A percentile compares a stretch with the other conserved stretches of the same genome.
phyloP scores from a whole-genome alignment of 2,888 invertebrate genomes.

The Oscheius sp. region DNA sequence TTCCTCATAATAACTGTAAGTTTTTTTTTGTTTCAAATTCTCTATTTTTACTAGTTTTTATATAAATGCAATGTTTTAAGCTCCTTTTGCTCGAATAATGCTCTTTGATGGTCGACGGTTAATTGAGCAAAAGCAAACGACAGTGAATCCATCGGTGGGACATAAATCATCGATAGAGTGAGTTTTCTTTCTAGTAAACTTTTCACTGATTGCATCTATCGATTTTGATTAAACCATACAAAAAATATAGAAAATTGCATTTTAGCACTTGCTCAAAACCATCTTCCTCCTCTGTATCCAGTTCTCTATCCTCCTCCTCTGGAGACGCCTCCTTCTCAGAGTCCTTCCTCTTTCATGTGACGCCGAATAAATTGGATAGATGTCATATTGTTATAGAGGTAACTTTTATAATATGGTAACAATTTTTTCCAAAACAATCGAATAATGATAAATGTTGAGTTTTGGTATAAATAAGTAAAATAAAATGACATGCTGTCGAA shows the following conservation, averaged over 20 bases:
- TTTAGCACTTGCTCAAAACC: conserved; percentile 50
- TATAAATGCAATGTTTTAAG: conserved; percentile 34
- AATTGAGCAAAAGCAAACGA: conserved; percentile 65
- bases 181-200: conserved; percentile 6
- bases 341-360: conserved; percentile 62
- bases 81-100: conserved; percentile 62
- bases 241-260: background rate
- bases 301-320: conserved; percentile 44
- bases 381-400: conserved; percentile 65
- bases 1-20: conserved; percentile 59
- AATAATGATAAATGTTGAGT: no score
- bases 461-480: no score
- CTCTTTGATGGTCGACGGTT: conserved; percentile 64
- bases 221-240: no score
- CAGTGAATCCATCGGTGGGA: conserved; percentile 54
- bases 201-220: no score
- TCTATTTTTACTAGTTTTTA: no score
- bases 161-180: conserved; percentile 50
- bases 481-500: no score
- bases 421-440: no score
- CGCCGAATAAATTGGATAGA: conserved; percentile 52
- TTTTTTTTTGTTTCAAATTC: background rate
- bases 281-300: conserved; percentile 54
- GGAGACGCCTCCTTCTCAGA: conserved; percentile 59
- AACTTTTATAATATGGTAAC: background rate